Evolutionary conservation across 2,797 vertebrate genomes (phyloP).

Genomic region (Arctocebus calabarensis): DNA sequence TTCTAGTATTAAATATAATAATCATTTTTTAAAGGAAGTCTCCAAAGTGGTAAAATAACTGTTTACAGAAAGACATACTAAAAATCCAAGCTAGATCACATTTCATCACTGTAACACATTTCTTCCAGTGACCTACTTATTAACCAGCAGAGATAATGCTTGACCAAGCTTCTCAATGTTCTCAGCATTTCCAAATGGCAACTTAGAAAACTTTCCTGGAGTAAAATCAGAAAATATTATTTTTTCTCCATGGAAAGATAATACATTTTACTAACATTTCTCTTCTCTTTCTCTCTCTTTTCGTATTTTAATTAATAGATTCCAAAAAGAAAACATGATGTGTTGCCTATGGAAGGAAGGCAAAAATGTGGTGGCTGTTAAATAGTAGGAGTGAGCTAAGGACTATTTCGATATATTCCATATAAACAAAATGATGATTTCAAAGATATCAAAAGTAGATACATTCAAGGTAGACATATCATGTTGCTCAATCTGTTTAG

Average conservation of each 20-base stretch:
- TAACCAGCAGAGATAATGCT: conserved; percentile 39
- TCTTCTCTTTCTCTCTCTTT: not conserved
- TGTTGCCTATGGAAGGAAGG: conserved; percentile 65
- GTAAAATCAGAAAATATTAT: conserved; percentile 70
- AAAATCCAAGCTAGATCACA: conserved; percentile 69
- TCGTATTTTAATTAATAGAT: conserved; percentile 74
- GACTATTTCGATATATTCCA: not conserved
- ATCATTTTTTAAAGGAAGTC: conserved; percentile 35
- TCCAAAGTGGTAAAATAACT: conserved; percentile 72
- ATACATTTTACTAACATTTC: conserved; percentile 64
- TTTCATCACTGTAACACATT: conserved; percentile 77
- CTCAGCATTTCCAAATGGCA: conserved; percentile 72
- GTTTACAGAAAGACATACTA: conserved; percentile 78
- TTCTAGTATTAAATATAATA: no score
- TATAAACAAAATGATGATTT: not conserved
- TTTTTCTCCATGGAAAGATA: conserved; percentile 72
- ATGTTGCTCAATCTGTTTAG: not conserved
- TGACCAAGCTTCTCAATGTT: not conserved
- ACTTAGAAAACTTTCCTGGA: conserved; percentile 63
- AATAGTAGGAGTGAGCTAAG: not conserved
- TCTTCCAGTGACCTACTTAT: conserved; percentile 75
- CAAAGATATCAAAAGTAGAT: not conserved
- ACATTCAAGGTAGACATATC: not conserved
- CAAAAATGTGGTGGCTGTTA: not conserved
- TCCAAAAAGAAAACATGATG: conserved; percentile 80